Evolutionary conservation across 2,797 vertebrate genomes (phyloP), one percentile per base, ranked within the genome.

Genomic region (Falco naumanni): DNA sequence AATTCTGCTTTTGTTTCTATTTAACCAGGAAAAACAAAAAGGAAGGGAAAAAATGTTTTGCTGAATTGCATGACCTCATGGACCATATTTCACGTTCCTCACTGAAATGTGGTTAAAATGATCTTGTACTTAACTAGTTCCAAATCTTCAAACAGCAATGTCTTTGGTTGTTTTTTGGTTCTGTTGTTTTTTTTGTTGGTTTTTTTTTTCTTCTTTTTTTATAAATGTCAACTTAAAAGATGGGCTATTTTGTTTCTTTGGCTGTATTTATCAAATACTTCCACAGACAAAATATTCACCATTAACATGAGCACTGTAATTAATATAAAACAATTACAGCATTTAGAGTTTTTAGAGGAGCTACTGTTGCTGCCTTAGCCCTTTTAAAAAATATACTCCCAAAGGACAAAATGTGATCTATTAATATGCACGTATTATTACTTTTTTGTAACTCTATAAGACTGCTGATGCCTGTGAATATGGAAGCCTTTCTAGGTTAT

Each of bases 381-480:
- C 79, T 98, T 98, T 98, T 95, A 97, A 98, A 98, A 98, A 97
- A 97, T 98, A 98, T 97, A 96, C 86, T 97, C 87, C 96, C 95
- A 95, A 98, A 98, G 97, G 97, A 97, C 97, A 98, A 98, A 98
- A 97, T 91, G 75, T 97, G 96, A 97, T 96, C 97, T 97, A 97
- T 98, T 98, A 98, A 97, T 97, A 98, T 97, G 95, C 96, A 97
- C 96, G 88, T 98, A 97, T 98, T 97, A 98, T 96, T 97, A 97
- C 96, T 96, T 97, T 97, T 98, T 97, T 95, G 89, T 97, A 97
- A 96, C 81, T 93, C 87, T 93, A 11, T 39, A 96, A 97, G 96
- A 95, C 88, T 98, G 98, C 98, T 98, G 97, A 98, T 97, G 96
- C 89, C 84, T 97, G 97, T 97, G 98, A 97, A 97, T 97, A 89